phyloP scores from a whole-genome alignment of 2,888 invertebrate genomes.

The Drosophila limbata region DNA sequence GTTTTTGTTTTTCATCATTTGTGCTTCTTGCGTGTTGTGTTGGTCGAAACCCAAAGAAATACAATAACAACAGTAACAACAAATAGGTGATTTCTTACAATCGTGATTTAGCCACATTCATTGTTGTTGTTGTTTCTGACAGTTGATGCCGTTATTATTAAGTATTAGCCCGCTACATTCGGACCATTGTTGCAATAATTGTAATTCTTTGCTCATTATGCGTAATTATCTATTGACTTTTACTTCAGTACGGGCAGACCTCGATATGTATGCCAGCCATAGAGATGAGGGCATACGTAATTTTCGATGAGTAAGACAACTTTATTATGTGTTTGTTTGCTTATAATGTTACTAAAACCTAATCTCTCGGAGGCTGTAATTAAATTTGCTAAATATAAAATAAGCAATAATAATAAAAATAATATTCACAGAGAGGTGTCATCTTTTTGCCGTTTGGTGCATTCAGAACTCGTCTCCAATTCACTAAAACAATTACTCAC shows the following conservation, averaged over 20 bases:
- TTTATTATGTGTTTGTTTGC: neutral
- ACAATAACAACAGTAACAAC: conserved; percentile 25
- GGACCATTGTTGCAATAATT: conserved; percentile 40
- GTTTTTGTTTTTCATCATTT: conserved; percentile 36
- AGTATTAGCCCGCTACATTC: conserved; percentile 45
- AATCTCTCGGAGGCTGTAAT: neutral
- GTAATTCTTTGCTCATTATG: conserved; percentile 55
- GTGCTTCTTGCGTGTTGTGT: conserved; percentile 70
- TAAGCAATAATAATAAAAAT: neutral
- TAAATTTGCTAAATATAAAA: no score
- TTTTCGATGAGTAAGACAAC: neutral
- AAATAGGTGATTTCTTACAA: conserved; percentile 60
- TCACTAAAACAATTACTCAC: conserved; percentile 29
- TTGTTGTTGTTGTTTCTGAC: conserved; percentile 22
- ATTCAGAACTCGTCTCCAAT: conserved; percentile 16
- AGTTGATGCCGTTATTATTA: conserved; percentile 49
- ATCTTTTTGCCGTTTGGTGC: conserved; percentile 10
- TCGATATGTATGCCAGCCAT: neutral
- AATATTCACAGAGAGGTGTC: conserved; percentile 1
- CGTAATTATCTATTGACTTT: conserved; percentile 45
- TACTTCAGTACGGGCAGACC: conserved; percentile 11
- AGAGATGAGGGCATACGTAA: conserved; percentile 2
- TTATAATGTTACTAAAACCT: neutral
- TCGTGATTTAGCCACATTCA: conserved; percentile 62
- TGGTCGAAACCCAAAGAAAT: conserved; percentile 45